Conservation (phyloP, 1,140 invertebrate genomes). For the Drosophila dunni region DNA sequence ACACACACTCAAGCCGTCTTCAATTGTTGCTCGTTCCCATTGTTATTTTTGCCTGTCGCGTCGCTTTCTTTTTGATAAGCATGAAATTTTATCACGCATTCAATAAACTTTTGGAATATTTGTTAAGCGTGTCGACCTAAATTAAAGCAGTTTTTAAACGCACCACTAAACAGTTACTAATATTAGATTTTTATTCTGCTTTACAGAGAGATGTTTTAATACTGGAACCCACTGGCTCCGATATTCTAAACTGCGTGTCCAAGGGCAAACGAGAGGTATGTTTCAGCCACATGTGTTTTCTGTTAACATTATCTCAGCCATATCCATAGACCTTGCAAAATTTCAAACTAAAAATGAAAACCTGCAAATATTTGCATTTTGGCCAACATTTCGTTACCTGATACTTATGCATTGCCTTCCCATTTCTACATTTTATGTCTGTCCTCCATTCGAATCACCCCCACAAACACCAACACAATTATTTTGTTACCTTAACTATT, state of each 20-base stretch:
- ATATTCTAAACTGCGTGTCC: conserved; percentile 91
- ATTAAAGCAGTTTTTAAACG: conserved; percentile 34
- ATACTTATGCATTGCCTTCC: conserved; percentile 53
- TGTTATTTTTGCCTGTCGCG: conserved; percentile 41
- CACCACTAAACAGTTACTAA: too few species aligned
- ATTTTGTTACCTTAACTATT: conserved; percentile 45
- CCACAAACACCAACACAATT: conserved; percentile 38
- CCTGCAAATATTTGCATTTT: conserved; percentile 42
- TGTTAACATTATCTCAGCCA: conserved; percentile 12
- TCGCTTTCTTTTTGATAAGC: conserved; percentile 47
- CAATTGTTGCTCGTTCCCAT: conserved; percentile 49
- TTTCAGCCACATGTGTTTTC: conserved; percentile 36
- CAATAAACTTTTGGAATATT: conserved; percentile 68
- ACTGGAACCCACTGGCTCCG: conserved; percentile 88
- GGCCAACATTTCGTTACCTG: conserved; percentile 35
- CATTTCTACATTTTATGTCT: conserved; percentile 21
- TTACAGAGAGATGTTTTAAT: conserved; percentile 89
- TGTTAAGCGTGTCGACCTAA: conserved; percentile 46
- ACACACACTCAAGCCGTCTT: conserved; percentile 31
- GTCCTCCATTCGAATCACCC: background rate
- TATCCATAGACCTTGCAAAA: conserved; percentile 45
- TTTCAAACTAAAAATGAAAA: conserved; percentile 35
- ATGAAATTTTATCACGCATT: conserved; percentile 72
- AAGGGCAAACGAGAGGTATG: conserved; percentile 91
- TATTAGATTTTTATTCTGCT: conserved; percentile 14